Base-by-base conservation (phyloP, 2,113 vertebrate genomes). In the Callithrix jacchus region DNA sequence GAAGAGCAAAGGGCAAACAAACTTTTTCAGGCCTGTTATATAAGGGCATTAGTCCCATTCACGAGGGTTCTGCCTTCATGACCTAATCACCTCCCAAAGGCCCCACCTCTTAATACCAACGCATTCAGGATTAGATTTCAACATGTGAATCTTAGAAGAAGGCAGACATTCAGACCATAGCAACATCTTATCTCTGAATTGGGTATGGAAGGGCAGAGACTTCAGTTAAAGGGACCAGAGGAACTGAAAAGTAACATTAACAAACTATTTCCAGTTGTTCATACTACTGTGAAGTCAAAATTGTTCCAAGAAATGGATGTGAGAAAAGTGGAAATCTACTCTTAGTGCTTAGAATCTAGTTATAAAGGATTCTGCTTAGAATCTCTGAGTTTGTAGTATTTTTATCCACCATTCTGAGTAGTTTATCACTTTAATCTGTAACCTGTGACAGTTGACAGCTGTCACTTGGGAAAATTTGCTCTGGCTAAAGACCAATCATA, bases 401-500 rank as follows among this genome's bases (percentile, higher is more conserved):
- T 98, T 87, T 96, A 94, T 89, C 82, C 56, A 74, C 81, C 25
- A 76, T 92, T 92, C 54, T 54, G 47, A 91, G 81, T 74, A 93
- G 76, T 96, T 96, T 87, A 35, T 80, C 97, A 94, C 84, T 96
- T 94, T 95, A 91, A 76, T 97, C 73, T 89, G 40, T 96, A 96
- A 97, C 86, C 91, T 97, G 83, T 95, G 91, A 96, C 82, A 89
- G 79, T 95, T 91, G 95, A 93, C 93, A 97, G 82, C 95, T 97
- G 93, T 94, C 95, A 92, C 4, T 90, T 87, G 42, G 42, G 64
- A 94, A 93, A 58, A 97, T 80, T 96, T 86, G 16, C 68, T 95
- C 81, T 96, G 92, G 96, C 58, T 96, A 77, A 95, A 88, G 45
- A 35, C 71, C 93, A 96, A 42, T 40, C 88, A 74, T 45, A 83